Base-by-base conservation (phyloP, 2,888 invertebrate species). In the Pheosia tremula region DNA sequence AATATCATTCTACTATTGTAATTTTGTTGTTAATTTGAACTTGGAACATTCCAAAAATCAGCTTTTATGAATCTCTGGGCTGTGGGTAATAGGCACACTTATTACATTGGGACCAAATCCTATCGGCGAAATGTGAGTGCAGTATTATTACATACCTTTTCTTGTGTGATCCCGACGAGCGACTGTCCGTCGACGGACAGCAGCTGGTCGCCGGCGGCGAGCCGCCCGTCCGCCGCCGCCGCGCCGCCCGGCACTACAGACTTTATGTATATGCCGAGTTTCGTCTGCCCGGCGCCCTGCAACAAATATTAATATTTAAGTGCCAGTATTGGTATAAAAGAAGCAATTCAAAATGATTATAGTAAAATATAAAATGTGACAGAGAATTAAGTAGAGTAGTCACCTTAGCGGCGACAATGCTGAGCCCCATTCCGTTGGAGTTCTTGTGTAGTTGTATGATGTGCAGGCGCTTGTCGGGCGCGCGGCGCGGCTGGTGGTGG, bases 241-340 rank as follows among this genome's bases (percentile, higher is more conserved):
- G 98, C 98, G 52, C 98, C 98, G 61, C 98, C 98, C 66, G 98
- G 96, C 50, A 99, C 99, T 41, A 99, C 99, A 36, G 99, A 99
- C 93, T 99, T 99, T 71, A 99, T 98, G 93, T 99, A 99, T 86
- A 99, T 99, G 56, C 99, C 99, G 67, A 98, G 94, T 77, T 98
- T 96, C 79, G 95, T 92, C 66, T 93, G 93, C 0, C 94, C 94
- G 0, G 94, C 92, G 45, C 93, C 94, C 94, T 93, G 76, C 0
- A 4, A 36, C 24, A 52, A 3, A 36, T 37, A 37, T 49, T 49
- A 49, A 3, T 5, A 49, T 24, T 24, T 0, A 1, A 24, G 24
- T 24, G 2, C 24, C 1, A 24, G 24, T 1, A 24, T 24, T 24
- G 24, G 24, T 24, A 24, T 24, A 24, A 24, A 24, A 24, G 49